Evolutionary conservation across 2,888 invertebrate species (phyloP), one percentile per base, ranked within the genome.

Genomic region (Yponomeuta plumbellus): DNA sequence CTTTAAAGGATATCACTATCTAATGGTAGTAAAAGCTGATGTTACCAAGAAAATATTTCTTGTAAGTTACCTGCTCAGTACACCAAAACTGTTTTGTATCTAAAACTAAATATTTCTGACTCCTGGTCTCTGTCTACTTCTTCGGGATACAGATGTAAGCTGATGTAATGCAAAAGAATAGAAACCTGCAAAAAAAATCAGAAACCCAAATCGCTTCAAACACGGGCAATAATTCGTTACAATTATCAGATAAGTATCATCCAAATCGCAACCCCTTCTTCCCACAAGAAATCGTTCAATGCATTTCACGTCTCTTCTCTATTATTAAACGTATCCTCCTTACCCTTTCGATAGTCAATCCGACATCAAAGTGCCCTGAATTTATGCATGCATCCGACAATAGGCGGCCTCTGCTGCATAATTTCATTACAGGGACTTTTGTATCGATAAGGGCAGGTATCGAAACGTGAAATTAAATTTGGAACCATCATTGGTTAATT

Each of bases 381-480:
- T 88, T 85, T 91, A 91, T 90, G 88, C 90, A 90, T 82, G 82
- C 79, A 80, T 70, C 73, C 75, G 79, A 90, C 89, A 91, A 90
- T 88, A 78, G 85, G 82, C 78, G 61, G 79, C 84, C 82, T 86
- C 84, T 85, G 86, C 86, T 89, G 90, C 88, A 91, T 91, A 88
- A 91, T 89, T 91, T 91, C 89, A 91, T 91, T 90, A 90, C 77
- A 72, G 75, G 22, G 80, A 83, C 88, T 85, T 85, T 89, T 90
- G 88, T 88, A 79, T 79, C 66, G 78, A 73, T 74, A 75, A 77
- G 76, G 78, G 90, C 90, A 91, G 91, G 91, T 91, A 91, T 88
- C 84, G 81, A 82, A 80, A 80, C 90, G 88, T 91, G 78, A 91
- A 91, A 91, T 91, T 91, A 86, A 90, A 91, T 91, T 89, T 90